Conservation (phyloP, 2,797 vertebrate species). For the Bufotes viridis region DNA sequence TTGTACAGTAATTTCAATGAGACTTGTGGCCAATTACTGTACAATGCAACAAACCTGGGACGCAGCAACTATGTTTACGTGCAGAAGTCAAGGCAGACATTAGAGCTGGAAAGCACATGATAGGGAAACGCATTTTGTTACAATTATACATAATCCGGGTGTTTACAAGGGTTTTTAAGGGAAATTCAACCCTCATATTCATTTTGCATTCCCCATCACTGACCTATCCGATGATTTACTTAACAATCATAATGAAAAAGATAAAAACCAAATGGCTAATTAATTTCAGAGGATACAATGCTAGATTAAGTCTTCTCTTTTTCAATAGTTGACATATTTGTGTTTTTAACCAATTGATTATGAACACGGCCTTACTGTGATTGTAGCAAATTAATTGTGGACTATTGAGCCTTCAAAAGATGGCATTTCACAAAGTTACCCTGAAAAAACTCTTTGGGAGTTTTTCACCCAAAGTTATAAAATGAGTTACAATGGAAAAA, state of each 20-base stretch:
- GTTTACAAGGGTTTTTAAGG: conserved; percentile 82
- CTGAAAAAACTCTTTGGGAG: neutral
- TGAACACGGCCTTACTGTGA: neutral
- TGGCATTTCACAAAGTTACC: neutral
- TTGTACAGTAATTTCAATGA: conserved; percentile 57
- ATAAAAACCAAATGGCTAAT: conserved; percentile 80
- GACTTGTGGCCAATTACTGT: conserved; percentile 65
- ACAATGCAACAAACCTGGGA: conserved; percentile 55
- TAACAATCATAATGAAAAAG: conserved; percentile 74
- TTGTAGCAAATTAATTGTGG: neutral
- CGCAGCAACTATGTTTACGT: conserved; percentile 7
- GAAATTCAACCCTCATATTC: conserved; percentile 73
- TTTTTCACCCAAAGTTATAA: neutral
- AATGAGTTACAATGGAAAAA: neutral
- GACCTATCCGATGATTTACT: conserved; percentile 78
- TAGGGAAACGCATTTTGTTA: conserved; percentile 82
- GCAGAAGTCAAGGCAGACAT: conserved; percentile 9
- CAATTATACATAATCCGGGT: conserved; percentile 82
- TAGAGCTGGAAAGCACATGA: conserved; percentile 72
- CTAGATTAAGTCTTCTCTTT: conserved; percentile 77
- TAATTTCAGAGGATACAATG: conserved; percentile 76
- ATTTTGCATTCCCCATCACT: conserved; percentile 71
- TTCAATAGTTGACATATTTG: conserved; percentile 67
- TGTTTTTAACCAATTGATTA: conserved; percentile 10
- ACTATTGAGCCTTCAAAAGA: neutral